Base-by-base conservation (phyloP, 64 coral and sea anemone genomes). In the Exaiptasia diaphana region DNA sequence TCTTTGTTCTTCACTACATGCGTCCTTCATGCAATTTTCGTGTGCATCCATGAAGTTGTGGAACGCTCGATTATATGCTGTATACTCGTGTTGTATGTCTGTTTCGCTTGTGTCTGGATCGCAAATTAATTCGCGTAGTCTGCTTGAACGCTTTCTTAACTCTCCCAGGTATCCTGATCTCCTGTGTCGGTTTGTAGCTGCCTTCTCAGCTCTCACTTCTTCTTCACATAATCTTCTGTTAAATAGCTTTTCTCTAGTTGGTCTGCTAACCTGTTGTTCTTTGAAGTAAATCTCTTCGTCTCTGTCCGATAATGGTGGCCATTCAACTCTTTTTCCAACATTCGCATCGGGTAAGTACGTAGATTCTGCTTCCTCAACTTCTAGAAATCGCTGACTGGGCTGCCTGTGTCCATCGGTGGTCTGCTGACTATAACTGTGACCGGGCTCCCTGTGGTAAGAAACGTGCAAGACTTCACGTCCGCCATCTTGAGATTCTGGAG, bases 111-210 rank as follows among this genome's bases (percentile, higher is more conserved):
- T 52, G 10, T 65, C 73, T 44, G 62, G 50, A 44, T 44, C 44
- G 30, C n/a, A 77, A 34, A 90, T 60, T 46, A 69, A 83, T 15
- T 83, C 54, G 68, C 83, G 79, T 76, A 90, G 43, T 57, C 27
- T 21, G 62, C 55, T 60, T 41, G 38, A 50, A 15, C 68, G 38
- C 27, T 90, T 71, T 36, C 62, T 74, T 21, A 90, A 17, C 46
- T 90, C 80, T 90, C 79, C 80, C 8, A 78, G 25, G 50, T 82
- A 50, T 78, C 80, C 43, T 48, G 61, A 31, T 77, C 88, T 75
- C 17, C 67, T 53, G 60, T 43, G 45, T 65, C 82, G 74, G 27
- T 48, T 61, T 27, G 38, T 70, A 41, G 67, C 36, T 12, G 45
- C 60, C 78, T 53, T 59, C 18, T 90, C 73, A 18, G 37, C 45